Evolutionary conservation across 2,888 invertebrate species (phyloP).

Genomic region (Heliconius charithonia): DNA sequence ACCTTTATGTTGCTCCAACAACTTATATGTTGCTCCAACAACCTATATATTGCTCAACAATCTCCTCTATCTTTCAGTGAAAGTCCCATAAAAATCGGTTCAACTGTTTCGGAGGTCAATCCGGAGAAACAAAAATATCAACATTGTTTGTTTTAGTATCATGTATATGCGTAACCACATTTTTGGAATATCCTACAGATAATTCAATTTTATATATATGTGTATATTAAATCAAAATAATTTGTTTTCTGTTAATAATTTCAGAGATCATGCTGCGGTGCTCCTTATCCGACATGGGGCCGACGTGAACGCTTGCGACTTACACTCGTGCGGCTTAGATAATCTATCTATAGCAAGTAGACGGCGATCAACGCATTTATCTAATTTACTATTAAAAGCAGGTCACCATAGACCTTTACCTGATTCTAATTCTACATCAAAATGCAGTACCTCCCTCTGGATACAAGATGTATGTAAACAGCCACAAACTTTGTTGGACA

Average conservation of each 20-base stretch:
- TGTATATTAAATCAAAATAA: not conserved
- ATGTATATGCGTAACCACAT: too few relatives aligned
- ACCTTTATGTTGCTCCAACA: too few relatives aligned
- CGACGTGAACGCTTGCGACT: constrained; percentile 85
- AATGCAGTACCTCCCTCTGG: constrained; percentile 67
- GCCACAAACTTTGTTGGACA: constrained; percentile 81
- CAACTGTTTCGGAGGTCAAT: too few relatives aligned
- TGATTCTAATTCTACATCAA: constrained; percentile 50
- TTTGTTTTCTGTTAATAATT: constrained; percentile 47
- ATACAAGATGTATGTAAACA: constrained; percentile 69
- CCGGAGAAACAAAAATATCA: too few relatives aligned
- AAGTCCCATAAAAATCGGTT: too few relatives aligned
- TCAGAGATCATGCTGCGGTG: constrained; percentile 80
- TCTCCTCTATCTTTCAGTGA: too few relatives aligned
- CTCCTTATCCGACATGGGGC: constrained; percentile 85
- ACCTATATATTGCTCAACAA: too few relatives aligned
- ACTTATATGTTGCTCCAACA: too few relatives aligned
- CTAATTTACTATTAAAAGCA: constrained; percentile 71
- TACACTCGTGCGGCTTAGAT: constrained; percentile 81
- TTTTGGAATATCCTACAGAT: too few relatives aligned
- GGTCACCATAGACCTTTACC: constrained; percentile 61
- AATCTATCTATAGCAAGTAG: constrained; percentile 82
- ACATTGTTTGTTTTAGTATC: too few relatives aligned
- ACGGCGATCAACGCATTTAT: constrained; percentile 60
- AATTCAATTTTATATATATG: too few relatives aligned